A percentile compares a stretch with the other conserved stretches of the same genome.
Evolutionary conservation across 2,888 invertebrate genomes (phyloP).

Genomic region (Linyphia triangularis): DNA sequence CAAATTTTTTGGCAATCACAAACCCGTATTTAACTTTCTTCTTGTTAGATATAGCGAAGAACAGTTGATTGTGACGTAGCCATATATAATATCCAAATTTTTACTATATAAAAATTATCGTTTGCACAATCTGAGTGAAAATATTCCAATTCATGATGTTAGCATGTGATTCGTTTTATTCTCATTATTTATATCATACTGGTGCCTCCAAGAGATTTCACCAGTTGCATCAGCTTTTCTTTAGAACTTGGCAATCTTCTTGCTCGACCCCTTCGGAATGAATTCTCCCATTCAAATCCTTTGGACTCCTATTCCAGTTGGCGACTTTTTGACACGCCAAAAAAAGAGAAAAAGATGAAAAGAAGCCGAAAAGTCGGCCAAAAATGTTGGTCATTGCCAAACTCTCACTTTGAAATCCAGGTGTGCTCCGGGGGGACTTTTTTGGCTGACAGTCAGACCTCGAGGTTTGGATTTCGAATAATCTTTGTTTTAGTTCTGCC

Average conservation of each 20-base stretch:
- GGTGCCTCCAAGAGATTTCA: neutral
- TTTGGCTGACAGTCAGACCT: conserved; percentile 4
- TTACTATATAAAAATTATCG: no score
- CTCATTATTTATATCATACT: neutral
- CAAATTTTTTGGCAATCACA: no score
- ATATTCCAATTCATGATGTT: no score
- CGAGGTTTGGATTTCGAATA: neutral
- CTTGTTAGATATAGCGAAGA: no score
- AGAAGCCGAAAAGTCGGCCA: conserved; percentile 44
- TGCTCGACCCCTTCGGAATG: neutral
- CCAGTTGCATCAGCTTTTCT: neutral
- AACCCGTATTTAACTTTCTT: no score
- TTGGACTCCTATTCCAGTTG: neutral
- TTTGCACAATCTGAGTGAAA: no score
- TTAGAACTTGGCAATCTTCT: neutral
- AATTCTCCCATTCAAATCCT: conserved; percentile 38
- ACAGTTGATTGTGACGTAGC: no score
- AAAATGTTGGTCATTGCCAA: conserved; percentile 72
- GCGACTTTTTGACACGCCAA: neutral
- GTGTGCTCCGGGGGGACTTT: conserved; percentile 17
- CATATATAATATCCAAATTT: no score
- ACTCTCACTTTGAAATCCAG: conserved; percentile 33
- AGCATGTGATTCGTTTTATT: no score
- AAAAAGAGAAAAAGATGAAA: no score
- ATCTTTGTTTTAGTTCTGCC: neutral